Evolutionary conservation across 2,888 invertebrate species (phyloP), one percentile per base, ranked within the genome.

Genomic region (Euphydryas editha): DNA sequence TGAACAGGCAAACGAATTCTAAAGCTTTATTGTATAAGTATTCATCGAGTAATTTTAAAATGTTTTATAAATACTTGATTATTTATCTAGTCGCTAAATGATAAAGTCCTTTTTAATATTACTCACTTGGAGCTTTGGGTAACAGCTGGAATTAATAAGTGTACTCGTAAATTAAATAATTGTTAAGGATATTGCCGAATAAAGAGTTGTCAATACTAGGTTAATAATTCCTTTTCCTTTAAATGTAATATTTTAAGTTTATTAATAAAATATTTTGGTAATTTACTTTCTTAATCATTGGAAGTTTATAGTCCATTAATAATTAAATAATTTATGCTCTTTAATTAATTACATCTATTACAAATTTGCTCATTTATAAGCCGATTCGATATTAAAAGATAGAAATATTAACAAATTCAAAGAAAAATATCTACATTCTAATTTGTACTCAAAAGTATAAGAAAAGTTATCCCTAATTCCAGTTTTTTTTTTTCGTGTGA

Each of bases 401-500:
- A 39, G 24, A 65, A 60, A 30, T 57, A 47, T 61, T 49, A 42
- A 13, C 11, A 42, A 61, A 60, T 57, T 36, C 51, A 18, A 15
- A 21, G 42, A 56, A 66, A 61, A 69, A 63, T 58, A 46, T 60
- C 13, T 37, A 37, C 37, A 62, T 60, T 56, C 59, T 60, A 51
- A 57, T 67, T 67, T 67, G 62, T 66, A 67, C 62, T 65, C 59
- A 77, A 77, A 76, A 79, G 78, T 79, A 78, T 79, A 73, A 74
- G 73, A 76, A 78, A 84, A 83, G 76, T 83, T 82, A 76, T 76
- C 76, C 78, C 77, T 79, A 80, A 82, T 82, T 78, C 79, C 79
- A 82, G 80, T 83, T 82, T 81, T 82, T 79, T 77, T 75, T 39
- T 6, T 13, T 37, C 10, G n/a, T 62, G 37, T 60, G 72, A 77